Percentiles rank a stretch among this genome's conserved stretches.
Conservation (phyloP, 2,113 vertebrate genomes). For the Sarotherodon lohbergeri region DNA sequence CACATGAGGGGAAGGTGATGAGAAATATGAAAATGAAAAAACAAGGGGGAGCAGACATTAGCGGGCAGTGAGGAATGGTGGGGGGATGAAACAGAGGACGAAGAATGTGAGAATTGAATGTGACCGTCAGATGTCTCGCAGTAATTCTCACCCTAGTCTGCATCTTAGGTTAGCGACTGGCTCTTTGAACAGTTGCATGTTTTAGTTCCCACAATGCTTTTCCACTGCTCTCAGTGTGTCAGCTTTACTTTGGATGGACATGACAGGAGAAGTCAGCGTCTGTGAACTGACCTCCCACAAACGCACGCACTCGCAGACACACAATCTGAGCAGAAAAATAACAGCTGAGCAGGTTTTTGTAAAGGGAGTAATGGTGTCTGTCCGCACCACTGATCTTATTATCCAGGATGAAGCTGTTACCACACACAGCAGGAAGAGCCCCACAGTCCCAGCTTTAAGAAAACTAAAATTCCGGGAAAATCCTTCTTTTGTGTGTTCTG, state of each 20-base stretch:
- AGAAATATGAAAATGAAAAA: background rate
- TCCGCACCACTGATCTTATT: background rate
- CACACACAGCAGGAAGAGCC: background rate
- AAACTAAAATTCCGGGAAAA: conserved; percentile 21
- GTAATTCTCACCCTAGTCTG: background rate
- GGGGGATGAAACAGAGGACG: background rate
- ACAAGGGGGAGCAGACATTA: background rate
- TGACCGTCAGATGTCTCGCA: background rate
- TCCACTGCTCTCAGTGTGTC: background rate
- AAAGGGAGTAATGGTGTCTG: background rate
- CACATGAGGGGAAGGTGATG: background rate
- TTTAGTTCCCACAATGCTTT: background rate
- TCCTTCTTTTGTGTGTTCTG: background rate
- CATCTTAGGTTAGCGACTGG: background rate
- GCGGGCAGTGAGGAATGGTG: background rate
- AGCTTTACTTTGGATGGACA: conserved; percentile 41
- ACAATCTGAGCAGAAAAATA: background rate
- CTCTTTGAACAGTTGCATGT: background rate
- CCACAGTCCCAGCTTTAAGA: background rate
- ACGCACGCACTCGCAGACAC: background rate
- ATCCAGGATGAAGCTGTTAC: background rate
- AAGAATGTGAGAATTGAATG: background rate
- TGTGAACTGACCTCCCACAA: background rate
- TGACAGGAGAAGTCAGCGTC: background rate
- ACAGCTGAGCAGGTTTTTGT: conserved; percentile 2